Base-by-base conservation (phyloP, 2,113 vertebrate species). In the Erythrocebus patas region DNA sequence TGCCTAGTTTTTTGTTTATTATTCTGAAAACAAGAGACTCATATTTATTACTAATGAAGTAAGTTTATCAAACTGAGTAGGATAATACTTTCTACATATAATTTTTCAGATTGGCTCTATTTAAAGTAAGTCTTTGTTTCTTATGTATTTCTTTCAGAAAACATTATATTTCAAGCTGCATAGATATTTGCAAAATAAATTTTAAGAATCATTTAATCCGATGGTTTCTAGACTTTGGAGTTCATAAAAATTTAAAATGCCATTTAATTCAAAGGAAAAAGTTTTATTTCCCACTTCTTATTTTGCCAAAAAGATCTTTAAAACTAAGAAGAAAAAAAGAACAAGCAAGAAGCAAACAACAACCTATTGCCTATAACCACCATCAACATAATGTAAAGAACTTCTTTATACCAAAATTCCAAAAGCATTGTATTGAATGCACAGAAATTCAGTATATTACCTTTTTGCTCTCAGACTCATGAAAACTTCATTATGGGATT, bases 181-280 rank as follows among this genome's bases (percentile, higher is more conserved):
- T 76, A 35, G 10, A 85, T 92, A 30, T 95, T 92, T 85, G 35
- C 27, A 86, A 93, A 68, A 85, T 17, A 85, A 75, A 13, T 90
- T 93, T 72, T 79, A 43, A 85, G n/a, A 91, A 7, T 92, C 11
- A 89, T 72, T 81, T 78, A 43, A 57, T 81, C 6, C 68, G 92
- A 23, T 89, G 70, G 8, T 79, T 91, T 93, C 48, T 45, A 91
- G 11, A 70, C 17, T 81, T 87, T 76, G 38, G 18, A 45, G 57
- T 79, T 78, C 6, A 17, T 45, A 72, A 43, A 72, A 81, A 75
- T 89, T 32, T 43, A 82, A 52, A 92, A 89, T 86, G 4, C 22
- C 92, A 61, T 84, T 96, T 94, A 81, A 88, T 92, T 40, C 30
- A 73, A 55, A 43, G 3, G 61, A 48, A 97, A 89, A 45, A 35